These are phyloP conservation scores for Macrostomum lignano DNA, from an alignment of 1,140 invertebrate genomes.

Conservation along the genomic window DNA sequence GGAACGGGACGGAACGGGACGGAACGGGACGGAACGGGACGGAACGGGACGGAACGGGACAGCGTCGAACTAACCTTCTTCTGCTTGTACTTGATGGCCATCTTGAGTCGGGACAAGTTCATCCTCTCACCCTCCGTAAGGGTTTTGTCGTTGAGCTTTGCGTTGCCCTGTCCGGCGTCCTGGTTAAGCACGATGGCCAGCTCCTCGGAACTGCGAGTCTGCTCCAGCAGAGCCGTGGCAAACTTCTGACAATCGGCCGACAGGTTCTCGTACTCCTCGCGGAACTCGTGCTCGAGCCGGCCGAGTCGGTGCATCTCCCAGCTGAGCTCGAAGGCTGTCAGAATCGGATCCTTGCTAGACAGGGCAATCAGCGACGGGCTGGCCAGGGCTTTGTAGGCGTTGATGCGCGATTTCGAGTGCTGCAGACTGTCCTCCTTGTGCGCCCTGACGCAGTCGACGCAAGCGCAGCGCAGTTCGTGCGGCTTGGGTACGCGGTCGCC, in stretches of 20 bases:
- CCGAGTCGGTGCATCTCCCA: slow-evolving; percentile 64
- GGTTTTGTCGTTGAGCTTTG: slow-evolving; percentile 9
- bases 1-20: too few species aligned
- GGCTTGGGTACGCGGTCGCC: slow-evolving; percentile 23
- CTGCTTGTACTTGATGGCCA: slow-evolving; percentile 81
- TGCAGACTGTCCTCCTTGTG: slow-evolving; percentile 39
- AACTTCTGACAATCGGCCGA: slow-evolving; percentile 70
- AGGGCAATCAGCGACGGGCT: slow-evolving; percentile 46
- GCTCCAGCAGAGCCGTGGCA: slow-evolving; percentile 61
- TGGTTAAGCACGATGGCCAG: slow-evolving; percentile 47
- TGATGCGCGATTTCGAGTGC: slow-evolving; percentile 51
- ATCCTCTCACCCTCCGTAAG: slow-evolving; percentile 58
- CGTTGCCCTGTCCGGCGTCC: slow-evolving; percentile 11
- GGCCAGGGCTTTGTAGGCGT: slow-evolving; percentile 52
- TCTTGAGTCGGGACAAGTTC: slow-evolving; percentile 69
- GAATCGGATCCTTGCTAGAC: slow-evolving; percentile 64
- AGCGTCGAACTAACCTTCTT: slow-evolving; percentile 55
- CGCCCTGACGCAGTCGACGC: slow-evolving; percentile 30
- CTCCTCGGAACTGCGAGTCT: slow-evolving; percentile 65
- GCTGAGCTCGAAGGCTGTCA: slow-evolving; percentile 69
- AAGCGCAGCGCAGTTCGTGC: slow-evolving; percentile 23
- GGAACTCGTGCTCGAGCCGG: slow-evolving; percentile 85
- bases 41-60: too few species aligned
- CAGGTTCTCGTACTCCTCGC: slow-evolving; percentile 46
- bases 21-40: too few species aligned